Conservation (phyloP, 2,888 invertebrate genomes). For the Schizaphis graminum region DNA sequence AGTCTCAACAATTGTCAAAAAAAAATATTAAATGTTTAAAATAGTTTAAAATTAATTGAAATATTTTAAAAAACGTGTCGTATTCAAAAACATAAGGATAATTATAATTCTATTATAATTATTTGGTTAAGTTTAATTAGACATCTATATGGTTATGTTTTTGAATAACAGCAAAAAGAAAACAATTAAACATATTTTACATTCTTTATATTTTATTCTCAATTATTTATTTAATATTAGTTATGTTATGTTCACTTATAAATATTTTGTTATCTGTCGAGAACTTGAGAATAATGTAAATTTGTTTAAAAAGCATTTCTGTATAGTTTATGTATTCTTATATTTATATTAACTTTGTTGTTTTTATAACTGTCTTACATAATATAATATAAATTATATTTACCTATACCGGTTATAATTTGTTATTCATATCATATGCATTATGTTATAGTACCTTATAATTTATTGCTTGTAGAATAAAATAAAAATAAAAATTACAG, state of each 20-base stretch:
- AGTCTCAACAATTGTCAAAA: not conserved
- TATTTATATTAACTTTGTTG: not conserved
- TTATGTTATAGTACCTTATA: not conserved
- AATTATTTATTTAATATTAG: not conserved
- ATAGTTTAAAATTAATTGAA: not conserved
- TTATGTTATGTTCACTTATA: not conserved
- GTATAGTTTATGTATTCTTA: not conserved
- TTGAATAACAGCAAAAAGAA: not conserved
- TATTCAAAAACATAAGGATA: too few species aligned
- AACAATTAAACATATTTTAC: not conserved
- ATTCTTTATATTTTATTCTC: not conserved
- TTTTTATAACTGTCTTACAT: not conserved
- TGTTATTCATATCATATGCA: not conserved
- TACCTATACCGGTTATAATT: not conserved
- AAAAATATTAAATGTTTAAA: not conserved
- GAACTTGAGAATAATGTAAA: not conserved
- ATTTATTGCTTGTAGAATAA: not conserved
- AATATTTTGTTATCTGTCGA: not conserved
- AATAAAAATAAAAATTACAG: not conserved
- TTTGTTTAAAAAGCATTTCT: not conserved
- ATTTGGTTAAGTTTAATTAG: not conserved
- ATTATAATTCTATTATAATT: too few species aligned
- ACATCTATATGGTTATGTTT: not conserved
- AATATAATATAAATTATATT: conserved; percentile 1
- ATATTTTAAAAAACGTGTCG: too few species aligned